These are phyloP conservation scores for Yponomeuta plumbellus DNA, from an alignment of 2,888 invertebrate species.

Conservation along the genomic window DNA sequence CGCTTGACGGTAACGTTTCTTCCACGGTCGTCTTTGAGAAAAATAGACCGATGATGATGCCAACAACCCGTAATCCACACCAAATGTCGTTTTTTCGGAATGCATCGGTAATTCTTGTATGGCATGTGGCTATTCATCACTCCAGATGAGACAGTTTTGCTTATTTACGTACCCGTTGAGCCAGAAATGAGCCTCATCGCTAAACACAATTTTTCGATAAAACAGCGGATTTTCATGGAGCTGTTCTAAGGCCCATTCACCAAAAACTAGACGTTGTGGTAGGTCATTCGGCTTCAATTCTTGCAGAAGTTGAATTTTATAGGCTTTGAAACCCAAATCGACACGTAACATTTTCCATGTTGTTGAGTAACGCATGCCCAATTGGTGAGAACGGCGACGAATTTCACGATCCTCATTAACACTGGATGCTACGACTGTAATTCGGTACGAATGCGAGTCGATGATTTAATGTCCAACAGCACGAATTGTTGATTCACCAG, in stretches of 20 bases:
- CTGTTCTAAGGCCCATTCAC: constrained; percentile 20
- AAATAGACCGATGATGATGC: no score
- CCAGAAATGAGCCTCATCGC: constrained; percentile 19
- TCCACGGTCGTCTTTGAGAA: no score
- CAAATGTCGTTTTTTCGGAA: constrained; percentile 22
- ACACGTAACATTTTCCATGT: no score
- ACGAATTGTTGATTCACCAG: constrained; percentile 12
- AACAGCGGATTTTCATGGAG: background rate
- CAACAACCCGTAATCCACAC: no score
- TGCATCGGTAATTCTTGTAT: constrained; percentile 19
- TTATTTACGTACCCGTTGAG: constrained; percentile 15
- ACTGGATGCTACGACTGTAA: constrained; percentile 16
- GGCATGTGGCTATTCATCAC: constrained; percentile 19
- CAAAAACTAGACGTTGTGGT: constrained; percentile 15
- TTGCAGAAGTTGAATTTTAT: constrained; percentile 15
- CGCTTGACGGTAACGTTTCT: no score
- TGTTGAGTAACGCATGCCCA: constrained; percentile 16
- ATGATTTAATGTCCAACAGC: constrained; percentile 20
- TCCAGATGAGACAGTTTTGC: constrained; percentile 18
- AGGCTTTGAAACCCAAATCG: constrained; percentile 9
- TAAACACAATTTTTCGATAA: constrained; percentile 16
- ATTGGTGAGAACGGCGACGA: constrained; percentile 18
- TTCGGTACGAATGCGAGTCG: constrained; percentile 21
- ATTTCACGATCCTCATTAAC: constrained; percentile 19
- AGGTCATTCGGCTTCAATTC: constrained; percentile 20